Evolutionary conservation across 2,888 invertebrate genomes (phyloP), one percentile per base, ranked within the genome.

Genomic region (Calameuta filiformis): DNA sequence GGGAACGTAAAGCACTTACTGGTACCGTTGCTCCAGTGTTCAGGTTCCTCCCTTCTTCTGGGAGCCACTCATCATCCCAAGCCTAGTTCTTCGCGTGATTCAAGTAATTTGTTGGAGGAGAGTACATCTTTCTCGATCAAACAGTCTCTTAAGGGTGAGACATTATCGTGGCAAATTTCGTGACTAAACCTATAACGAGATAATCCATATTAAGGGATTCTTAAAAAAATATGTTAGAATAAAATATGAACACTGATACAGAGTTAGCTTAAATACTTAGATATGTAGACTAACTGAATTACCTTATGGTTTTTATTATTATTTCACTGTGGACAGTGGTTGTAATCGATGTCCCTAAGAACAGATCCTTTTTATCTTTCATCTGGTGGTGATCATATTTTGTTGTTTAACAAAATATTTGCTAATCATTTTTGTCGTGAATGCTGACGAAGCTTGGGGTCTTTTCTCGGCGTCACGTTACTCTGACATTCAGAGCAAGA

Each of bases 301-400:
- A 56, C 23, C 23, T 56, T 56, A 23, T 56, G 23, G 9, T 23
- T 56, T 56, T 23, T 56, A 56, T 23, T 56, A 56, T 23, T 56
- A 23, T 9, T 56, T 56, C 9, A 56, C 9, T 56, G 56, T 15
- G 9, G 0, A 23, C 2, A 56, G 9, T 56, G 56, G 2, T 56
- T 9, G 23, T 23, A 23, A 34, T 30, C 30, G 12, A 30, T 31
- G 12, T 30, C 11, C 12, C 34, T 11, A 23, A 71, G 11, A 37
- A 75, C 83, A 81, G 79, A 88, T 86, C 86, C 86, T 81, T 56
- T 56, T 85, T 88, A 88, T 83, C 83, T 87, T 87, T 87, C 83
- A 84, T 83, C 84, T 81, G 2, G 9, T 9, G 23, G 15, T 56
- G 56, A 56, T 23, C 9, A 23, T 15, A 23, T 40, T 6, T 40